Conservation (phyloP, 30 jellyfish, hydroid and myxozoan species). For the Turritopsis rubra region DNA sequence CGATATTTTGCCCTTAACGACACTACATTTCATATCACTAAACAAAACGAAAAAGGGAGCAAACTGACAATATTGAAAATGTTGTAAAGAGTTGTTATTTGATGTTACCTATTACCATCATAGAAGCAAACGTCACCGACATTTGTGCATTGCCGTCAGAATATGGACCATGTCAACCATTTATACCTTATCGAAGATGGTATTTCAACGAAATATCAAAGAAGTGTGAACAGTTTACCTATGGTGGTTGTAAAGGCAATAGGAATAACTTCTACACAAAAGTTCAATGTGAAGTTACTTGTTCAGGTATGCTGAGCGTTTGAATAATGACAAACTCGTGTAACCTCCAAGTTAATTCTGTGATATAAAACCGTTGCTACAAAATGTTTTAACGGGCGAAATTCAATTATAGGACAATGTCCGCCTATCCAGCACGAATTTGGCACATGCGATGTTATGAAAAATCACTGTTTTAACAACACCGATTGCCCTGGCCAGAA, state of each 20-base stretch:
- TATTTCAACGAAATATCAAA: conserved; percentile 3
- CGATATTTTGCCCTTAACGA: no score
- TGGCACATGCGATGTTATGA: neutral
- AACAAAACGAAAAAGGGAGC: no score
- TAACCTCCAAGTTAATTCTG: no score
- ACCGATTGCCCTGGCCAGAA: neutral
- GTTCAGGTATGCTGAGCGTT: conserved; percentile 20
- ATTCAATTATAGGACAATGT: neutral
- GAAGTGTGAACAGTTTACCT: conserved; percentile 11
- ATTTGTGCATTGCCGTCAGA: conserved; percentile 7
- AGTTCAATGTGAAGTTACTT: conserved; percentile 15
- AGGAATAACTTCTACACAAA: neutral
- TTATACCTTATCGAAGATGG: neutral
- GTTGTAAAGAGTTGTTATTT: neutral
- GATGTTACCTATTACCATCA: neutral
- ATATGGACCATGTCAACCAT: conserved; percentile 23
- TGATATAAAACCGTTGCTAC: no score
- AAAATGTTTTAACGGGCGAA: no score
- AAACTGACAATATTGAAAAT: no score
- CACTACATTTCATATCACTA: no score
- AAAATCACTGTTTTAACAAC: neutral
- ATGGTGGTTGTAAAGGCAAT: conserved; percentile 32
- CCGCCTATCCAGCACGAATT: neutral
- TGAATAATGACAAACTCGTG: no score
- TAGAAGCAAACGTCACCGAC: neutral